Evolutionary conservation across 2,113 vertebrate genomes (phyloP), one percentile per base, ranked within the genome.

Genomic region (Bufo gargarizans): DNA sequence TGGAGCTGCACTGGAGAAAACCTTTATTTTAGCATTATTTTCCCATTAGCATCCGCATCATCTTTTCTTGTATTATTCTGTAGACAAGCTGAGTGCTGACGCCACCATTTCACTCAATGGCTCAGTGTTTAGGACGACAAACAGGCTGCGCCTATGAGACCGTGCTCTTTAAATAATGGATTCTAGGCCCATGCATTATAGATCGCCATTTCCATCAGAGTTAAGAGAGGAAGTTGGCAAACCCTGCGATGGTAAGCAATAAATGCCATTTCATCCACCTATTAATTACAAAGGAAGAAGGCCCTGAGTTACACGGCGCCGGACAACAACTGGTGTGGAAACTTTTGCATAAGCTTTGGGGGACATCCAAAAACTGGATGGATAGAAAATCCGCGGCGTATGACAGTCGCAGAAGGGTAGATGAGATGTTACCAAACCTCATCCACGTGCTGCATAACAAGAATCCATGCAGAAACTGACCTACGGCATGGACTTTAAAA

Each of bases 101-200:
- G 49, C 14, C 12, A 76, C 49, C 55, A 80, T 43, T 50, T 58
- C 17, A 22, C 49, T 87, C 61, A 55, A 77, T 8, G 6, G 55
- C 67, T 45, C 22, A 19, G 58, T 56, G 82, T 67, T 53, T 50
- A 77, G 22, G 58, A 33, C 3, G n/a, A 61, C 47, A 83, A 61
- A 43, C 10, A 58, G 50, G 20, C 78, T 12, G 45, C 69, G 63
- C 47, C 45, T 50, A 88, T 49, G 20, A 16, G 56, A 88, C 83
- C 76, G 86, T 61, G 69, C 56, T 50, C 14, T 9, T 59, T 88
- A 19, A 88, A 88, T 88, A 77, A 88, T 88, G 72, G 50, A 88
- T 88, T 22, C 65, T 33, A 17, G 4, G 53, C 56, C 71, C 80
- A 82, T 83, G 80, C 71, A 88, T 88, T 82, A 82, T 77, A 77